A percentile compares a stretch with the other conserved stretches of the same genome.
These are phyloP conservation scores for Fregetta grallaria DNA, from an alignment of 2,113 vertebrate genomes.

Conservation along the genomic window DNA sequence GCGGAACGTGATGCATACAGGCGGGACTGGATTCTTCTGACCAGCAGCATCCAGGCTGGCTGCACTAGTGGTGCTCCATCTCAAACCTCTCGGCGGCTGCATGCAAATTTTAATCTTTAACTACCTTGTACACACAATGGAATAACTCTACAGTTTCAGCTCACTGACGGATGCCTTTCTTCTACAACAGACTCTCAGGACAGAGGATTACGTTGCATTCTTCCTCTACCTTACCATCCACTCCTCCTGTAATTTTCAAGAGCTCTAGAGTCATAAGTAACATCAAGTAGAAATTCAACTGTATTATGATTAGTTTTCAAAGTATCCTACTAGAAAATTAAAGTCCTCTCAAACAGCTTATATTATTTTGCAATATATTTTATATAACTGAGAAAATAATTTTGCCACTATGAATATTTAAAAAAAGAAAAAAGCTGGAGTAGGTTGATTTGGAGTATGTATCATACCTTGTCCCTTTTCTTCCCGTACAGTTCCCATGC, in stretches of 20 bases:
- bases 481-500: not conserved
- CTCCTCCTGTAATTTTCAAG: not conserved
- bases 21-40: not conserved
- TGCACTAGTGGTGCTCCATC: not conserved
- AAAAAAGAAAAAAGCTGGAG: not conserved
- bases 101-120: not conserved
- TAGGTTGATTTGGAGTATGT: not conserved
- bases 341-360: not conserved
- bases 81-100: rapidly evolving
- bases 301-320: not conserved
- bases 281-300: not conserved
- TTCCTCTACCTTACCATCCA: not conserved
- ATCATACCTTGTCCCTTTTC: not conserved
- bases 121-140: rapidly evolving
- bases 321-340: not conserved
- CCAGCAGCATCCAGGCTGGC: not conserved
- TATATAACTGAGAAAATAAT: not conserved
- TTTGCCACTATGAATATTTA: not conserved
- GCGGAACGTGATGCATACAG: rapidly evolving
- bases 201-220: not conserved
- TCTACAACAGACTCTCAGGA: not conserved
- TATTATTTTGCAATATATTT: not conserved
- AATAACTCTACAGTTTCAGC: not conserved
- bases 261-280: not conserved
- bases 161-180: not conserved